A percentile compares a stretch with the other conserved stretches of the same genome.
These are phyloP conservation scores for Phalera bucephala DNA, from an alignment of 2,888 invertebrate species.

Conservation along the genomic window DNA sequence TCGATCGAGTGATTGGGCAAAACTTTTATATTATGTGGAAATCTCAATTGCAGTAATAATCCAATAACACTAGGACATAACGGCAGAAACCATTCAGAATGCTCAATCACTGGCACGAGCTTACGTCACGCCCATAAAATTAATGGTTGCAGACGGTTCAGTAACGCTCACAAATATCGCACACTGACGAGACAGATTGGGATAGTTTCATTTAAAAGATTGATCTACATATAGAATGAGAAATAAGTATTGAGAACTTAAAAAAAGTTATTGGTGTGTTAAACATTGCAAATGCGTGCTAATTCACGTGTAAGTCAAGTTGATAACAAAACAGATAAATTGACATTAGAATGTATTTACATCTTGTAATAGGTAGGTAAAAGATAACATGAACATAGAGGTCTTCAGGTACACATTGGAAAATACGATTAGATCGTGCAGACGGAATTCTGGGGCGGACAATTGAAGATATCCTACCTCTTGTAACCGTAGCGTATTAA, in stretches of 20 bases:
- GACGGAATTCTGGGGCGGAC: slow-evolving; percentile 3
- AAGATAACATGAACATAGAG: too few species aligned
- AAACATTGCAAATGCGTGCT: too few species aligned
- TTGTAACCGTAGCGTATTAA: slow-evolving; percentile 18
- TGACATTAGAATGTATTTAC: too few species aligned
- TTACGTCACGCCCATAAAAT: slow-evolving; percentile 11
- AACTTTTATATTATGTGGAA: slow-evolving; percentile 3
- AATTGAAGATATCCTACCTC: slow-evolving; percentile 8
- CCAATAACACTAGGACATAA: slow-evolving; percentile 13
- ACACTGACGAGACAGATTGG: slow-evolving; percentile 3
- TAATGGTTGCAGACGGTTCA: slow-evolving; percentile 9
- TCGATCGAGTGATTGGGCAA: slow-evolving; percentile 11
- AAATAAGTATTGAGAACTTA: too few species aligned
- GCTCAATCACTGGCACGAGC: slow-evolving; percentile 17
- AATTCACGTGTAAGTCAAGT: too few species aligned
- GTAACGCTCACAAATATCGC: slow-evolving; percentile 14
- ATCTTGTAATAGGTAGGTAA: too few species aligned
- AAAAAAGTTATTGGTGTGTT: too few species aligned
- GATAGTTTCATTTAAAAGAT: too few species aligned
- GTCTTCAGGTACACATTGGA: slow-evolving; percentile 7
- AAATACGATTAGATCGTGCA: slow-evolving; percentile 12
- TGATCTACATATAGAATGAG: too few species aligned
- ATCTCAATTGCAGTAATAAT: slow-evolving; percentile 10
- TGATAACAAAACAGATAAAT: too few species aligned
- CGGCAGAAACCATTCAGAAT: slow-evolving; percentile 6